These are phyloP conservation scores for Balaeniceps rex DNA, from an alignment of 2,113 vertebrate species.

Conservation along the genomic window DNA sequence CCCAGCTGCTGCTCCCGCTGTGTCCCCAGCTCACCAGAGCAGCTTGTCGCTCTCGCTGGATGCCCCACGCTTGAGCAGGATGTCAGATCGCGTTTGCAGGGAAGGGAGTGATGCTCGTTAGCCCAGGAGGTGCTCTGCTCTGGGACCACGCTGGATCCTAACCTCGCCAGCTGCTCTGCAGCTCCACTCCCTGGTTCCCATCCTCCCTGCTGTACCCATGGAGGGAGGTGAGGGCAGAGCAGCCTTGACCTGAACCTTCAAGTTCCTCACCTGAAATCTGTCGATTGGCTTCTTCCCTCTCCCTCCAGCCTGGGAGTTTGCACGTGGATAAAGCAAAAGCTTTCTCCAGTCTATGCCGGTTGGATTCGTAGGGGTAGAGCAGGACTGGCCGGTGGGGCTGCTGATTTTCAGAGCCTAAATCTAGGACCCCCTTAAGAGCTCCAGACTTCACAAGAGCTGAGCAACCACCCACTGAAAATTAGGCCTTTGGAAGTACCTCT, in stretches of 20 bases:
- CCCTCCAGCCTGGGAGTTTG: neutral
- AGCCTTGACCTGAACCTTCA: neutral
- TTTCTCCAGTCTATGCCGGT: neutral
- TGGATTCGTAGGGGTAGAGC: rapidly evolving
- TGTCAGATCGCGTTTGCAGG: neutral
- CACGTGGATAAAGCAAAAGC: neutral
- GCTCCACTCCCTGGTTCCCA: neutral
- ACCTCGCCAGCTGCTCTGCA: neutral
- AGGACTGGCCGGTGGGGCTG: neutral
- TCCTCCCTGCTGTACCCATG: neutral
- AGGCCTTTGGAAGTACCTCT: neutral
- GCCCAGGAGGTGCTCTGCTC: neutral
- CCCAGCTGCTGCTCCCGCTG: neutral
- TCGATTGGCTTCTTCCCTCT: rapidly evolving
- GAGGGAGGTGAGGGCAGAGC: neutral
- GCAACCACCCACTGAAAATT: neutral
- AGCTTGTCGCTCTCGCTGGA: neutral
- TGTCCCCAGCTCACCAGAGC: neutral
- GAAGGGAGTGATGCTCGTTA: neutral
- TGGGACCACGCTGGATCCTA: rapidly evolving
- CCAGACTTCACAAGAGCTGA: neutral
- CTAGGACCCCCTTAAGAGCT: neutral
- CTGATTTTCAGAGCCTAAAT: neutral
- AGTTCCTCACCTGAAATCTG: neutral
- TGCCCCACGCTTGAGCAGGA: neutral